Evolutionary conservation across 1,140 invertebrate species (phyloP).

Genomic region (Potamilus streckersoni): DNA sequence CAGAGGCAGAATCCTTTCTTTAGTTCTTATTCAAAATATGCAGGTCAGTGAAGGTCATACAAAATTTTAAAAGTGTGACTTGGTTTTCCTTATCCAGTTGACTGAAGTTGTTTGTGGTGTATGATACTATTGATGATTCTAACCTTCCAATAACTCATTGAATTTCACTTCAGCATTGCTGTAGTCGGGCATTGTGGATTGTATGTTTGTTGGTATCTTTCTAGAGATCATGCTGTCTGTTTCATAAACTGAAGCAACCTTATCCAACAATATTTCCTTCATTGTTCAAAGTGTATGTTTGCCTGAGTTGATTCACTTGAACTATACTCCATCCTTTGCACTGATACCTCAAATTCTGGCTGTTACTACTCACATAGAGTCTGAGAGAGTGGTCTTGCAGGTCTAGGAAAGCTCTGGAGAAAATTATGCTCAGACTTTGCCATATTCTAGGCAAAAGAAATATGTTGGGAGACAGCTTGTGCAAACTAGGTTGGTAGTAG

Average conservation of each 20-base stretch:
- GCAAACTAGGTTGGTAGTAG: too few relatives aligned
- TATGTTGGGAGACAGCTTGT: too few relatives aligned
- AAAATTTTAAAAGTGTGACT: constrained; percentile 5
- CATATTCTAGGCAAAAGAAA: too few relatives aligned
- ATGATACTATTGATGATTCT: neutral
- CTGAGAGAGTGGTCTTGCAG: too few relatives aligned
- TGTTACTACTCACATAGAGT: too few relatives aligned
- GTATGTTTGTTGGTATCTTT: constrained; percentile 11
- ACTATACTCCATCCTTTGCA: too few relatives aligned
- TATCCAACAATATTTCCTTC: constrained; percentile 13
- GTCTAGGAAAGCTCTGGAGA: too few relatives aligned
- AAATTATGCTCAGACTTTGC: too few relatives aligned
- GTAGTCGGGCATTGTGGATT: constrained; percentile 8
- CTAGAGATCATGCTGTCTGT: neutral
- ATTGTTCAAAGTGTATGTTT: constrained; percentile 8
- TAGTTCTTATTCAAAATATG: constrained; percentile 1
- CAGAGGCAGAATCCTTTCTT: neutral
- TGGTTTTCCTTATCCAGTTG: neutral
- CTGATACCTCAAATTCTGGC: too few relatives aligned
- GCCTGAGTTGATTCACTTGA: neutral
- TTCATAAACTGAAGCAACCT: neutral
- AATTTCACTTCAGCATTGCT: constrained; percentile 13
- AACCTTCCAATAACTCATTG: constrained; percentile 9
- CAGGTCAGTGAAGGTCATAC: constrained; percentile 14
- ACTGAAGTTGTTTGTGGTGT: neutral